Evolutionary conservation across 37 sponge, comb jelly and placozoan genomes (phyloP).

Genomic region (Spongilla lacustris): DNA sequence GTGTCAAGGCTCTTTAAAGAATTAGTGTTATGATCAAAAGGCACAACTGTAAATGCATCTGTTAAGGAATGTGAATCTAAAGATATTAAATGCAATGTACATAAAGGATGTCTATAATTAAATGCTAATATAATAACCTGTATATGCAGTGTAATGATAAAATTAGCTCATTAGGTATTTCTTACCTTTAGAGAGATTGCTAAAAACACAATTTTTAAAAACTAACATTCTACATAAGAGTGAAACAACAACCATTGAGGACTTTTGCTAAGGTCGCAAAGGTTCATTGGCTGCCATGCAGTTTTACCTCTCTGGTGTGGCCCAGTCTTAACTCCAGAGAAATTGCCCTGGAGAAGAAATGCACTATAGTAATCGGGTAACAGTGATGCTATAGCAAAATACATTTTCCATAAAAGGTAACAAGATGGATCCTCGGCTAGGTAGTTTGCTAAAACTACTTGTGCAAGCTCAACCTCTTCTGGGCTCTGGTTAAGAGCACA

Average conservation of each 20-base stretch:
- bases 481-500: slow-evolving; percentile 35
- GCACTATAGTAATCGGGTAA: neutral
- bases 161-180: too few relatives aligned
- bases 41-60: slow-evolving; percentile 29
- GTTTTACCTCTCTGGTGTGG: slow-evolving; percentile 11
- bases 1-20: neutral
- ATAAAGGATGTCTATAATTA: neutral
- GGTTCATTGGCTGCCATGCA: neutral
- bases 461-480: slow-evolving; percentile 3
- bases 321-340: slow-evolving; percentile 10
- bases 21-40: neutral
- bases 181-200: too few relatives aligned
- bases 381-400: neutral
- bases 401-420: slow-evolving; percentile 31
- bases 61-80: too few relatives aligned
- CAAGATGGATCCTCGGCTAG: slow-evolving; percentile 16
- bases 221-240: too few relatives aligned
- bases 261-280: too few relatives aligned
- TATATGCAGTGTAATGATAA: too few relatives aligned
- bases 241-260: too few relatives aligned
- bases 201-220: too few relatives aligned
- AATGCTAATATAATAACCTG: too few relatives aligned
- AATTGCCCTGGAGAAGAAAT: slow-evolving; percentile 18
- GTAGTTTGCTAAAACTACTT: slow-evolving; percentile 19
- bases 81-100: neutral